Percentiles rank a stretch among this genome's conserved stretches.
Evolutionary conservation across 1,140 invertebrate species (phyloP).

Genomic region (Zaprionus camerounensis): DNA sequence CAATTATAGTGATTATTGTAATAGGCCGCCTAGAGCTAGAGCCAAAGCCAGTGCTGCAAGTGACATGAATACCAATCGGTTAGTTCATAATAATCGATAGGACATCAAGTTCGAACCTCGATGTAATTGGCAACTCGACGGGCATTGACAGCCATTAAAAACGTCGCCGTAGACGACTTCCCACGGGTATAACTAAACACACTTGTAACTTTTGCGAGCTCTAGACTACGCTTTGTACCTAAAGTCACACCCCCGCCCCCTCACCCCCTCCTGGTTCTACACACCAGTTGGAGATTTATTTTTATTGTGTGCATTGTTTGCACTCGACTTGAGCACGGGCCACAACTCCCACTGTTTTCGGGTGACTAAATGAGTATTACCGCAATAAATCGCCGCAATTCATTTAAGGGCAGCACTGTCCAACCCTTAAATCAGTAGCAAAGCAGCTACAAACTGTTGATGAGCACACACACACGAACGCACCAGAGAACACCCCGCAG

Average conservation of each 20-base stretch:
- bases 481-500: constrained; percentile 17
- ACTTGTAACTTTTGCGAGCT: constrained; percentile 48
- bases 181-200: constrained; percentile 76
- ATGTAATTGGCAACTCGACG: constrained; percentile 73
- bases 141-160: constrained; percentile 46
- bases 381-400: constrained; percentile 83
- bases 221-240: not conserved
- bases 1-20: constrained; percentile 78
- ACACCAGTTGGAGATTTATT: constrained; percentile 67
- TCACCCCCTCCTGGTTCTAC: not conserved
- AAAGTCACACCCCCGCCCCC: not conserved
- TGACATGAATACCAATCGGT: constrained; percentile 74
- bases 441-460: constrained; percentile 76
- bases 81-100: constrained; percentile 39
- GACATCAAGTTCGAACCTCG: constrained; percentile 50
- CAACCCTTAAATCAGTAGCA: constrained; percentile 76
- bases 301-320: constrained; percentile 82
- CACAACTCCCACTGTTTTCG: constrained; percentile 46
- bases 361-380: constrained; percentile 80
- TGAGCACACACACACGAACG: constrained; percentile 45
- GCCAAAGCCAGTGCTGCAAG: constrained; percentile 49
- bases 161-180: constrained; percentile 54
- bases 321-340: constrained; percentile 58
- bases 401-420: constrained; percentile 70
- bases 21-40: constrained; percentile 27